A percentile compares a stretch with the other conserved stretches of the same genome.
phyloP scores from a whole-genome alignment of 2,888 invertebrate genomes.

The Sminthurides aquaticus region DNA sequence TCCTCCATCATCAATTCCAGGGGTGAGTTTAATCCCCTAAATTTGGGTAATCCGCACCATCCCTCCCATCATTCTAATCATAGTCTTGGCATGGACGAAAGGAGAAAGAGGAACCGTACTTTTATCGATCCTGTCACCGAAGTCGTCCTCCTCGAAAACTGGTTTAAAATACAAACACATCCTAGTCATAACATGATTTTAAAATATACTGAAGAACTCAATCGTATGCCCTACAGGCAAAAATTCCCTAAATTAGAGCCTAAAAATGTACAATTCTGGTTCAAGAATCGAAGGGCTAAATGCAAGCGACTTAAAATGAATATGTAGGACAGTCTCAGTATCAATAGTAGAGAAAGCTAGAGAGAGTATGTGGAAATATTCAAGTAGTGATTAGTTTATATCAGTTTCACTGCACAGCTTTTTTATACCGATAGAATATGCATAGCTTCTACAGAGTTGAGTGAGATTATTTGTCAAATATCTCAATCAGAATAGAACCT shows the following conservation, averaged over 20 bases:
- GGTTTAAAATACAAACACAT: slow-evolving; percentile 97
- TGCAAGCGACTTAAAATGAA: slow-evolving; percentile 88
- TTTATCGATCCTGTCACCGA: slow-evolving; percentile 99
- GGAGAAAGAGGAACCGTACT: slow-evolving; percentile 90
- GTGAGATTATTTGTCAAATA: no score
- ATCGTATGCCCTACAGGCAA: slow-evolving; percentile 91
- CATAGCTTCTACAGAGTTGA: no score
- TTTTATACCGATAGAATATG: no score
- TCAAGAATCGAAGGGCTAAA: slow-evolving; percentile 96
- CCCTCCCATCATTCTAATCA: slow-evolving; percentile 26
- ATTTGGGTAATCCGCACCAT: slow-evolving; percentile 28
- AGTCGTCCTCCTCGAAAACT: slow-evolving; percentile 85
- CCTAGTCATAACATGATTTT: slow-evolving; percentile 93
- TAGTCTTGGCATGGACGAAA: slow-evolving; percentile 54
- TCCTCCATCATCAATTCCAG: slow-evolving; percentile 41
- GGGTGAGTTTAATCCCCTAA: slow-evolving; percentile 35
- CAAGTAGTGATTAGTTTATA: no score
- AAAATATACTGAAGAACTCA: slow-evolving; percentile 94
- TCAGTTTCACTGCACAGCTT: no score
- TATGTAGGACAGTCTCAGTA: slow-evolving; percentile 8
- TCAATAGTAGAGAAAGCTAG: not conserved
- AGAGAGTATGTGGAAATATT: slow-evolving; percentile 1
- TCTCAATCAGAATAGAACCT: no score
- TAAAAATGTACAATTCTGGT: slow-evolving; percentile 99
- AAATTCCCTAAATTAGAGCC: slow-evolving; percentile 98